Conservation (phyloP, 2,888 invertebrate genomes). For the Harpalus rubripes region DNA sequence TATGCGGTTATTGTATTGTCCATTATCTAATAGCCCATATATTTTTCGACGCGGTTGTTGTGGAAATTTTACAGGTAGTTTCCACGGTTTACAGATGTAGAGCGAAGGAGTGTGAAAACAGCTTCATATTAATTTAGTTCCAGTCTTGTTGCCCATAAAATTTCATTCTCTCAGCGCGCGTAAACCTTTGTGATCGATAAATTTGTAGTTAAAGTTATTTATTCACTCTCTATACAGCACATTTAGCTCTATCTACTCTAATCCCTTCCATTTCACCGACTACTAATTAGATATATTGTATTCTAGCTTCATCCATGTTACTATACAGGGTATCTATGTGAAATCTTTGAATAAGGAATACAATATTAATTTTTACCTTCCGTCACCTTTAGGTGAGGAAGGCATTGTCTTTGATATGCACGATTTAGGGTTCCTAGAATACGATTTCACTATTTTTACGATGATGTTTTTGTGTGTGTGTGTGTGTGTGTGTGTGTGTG, state of each 20-base stretch:
- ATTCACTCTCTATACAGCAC: conserved; percentile 5
- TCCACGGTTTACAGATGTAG: conserved; percentile 19
- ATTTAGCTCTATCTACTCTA: not conserved
- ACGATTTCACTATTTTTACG: too few relatives aligned
- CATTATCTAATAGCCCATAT: not conserved
- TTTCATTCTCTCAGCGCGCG: conserved; percentile 31
- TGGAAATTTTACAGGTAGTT: conserved; percentile 33
- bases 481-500: too few relatives aligned
- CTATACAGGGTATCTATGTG: too few relatives aligned
- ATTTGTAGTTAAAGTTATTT: conserved; percentile 35
- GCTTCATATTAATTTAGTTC: conserved; percentile 47
- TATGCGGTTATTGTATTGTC: not conserved
- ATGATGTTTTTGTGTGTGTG: too few relatives aligned
- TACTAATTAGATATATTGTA: not conserved
- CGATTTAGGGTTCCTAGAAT: too few relatives aligned
- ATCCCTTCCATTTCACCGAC: not conserved
- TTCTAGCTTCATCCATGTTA: not conserved
- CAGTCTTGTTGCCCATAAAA: conserved; percentile 48
- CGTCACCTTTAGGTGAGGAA: too few relatives aligned
- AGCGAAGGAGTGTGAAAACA: conserved; percentile 11
- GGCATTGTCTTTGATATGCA: too few relatives aligned
- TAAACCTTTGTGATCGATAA: conserved; percentile 44
- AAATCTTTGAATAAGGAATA: too few relatives aligned
- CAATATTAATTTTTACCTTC: too few relatives aligned
- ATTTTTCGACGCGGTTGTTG: not conserved